Percentiles rank a stretch among this genome's conserved stretches.
phyloP scores from a whole-genome alignment of 2,797 vertebrate species.

The Myripristis murdjan region DNA sequence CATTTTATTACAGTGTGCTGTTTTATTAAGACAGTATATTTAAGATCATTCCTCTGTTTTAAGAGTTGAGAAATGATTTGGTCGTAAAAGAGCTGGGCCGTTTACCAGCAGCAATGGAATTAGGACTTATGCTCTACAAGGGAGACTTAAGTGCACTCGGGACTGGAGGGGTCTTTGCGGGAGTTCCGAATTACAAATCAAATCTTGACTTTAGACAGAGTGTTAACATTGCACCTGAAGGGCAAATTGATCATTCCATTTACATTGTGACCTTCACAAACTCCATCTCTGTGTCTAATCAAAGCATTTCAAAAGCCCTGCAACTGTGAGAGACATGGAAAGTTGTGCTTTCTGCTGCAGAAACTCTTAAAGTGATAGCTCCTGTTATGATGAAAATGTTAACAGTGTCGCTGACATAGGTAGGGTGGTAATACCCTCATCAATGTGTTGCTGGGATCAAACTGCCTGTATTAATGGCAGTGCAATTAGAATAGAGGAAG shows the following conservation, averaged over 20 bases:
- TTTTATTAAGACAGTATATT: constrained; percentile 48
- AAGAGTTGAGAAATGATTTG: constrained; percentile 30
- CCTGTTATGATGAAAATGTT: constrained; percentile 28
- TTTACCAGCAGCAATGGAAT: constrained; percentile 46
- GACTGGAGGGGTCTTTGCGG: neutral
- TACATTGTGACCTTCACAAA: constrained; percentile 22
- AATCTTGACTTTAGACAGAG: constrained; percentile 24
- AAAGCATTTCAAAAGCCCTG: constrained; percentile 31
- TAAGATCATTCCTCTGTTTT: constrained; percentile 43
- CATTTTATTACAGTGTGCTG: constrained; percentile 18
- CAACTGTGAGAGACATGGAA: constrained; percentile 18
- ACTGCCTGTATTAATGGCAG: constrained; percentile 33
- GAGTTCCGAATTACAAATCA: constrained; percentile 9
- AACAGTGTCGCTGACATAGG: neutral
- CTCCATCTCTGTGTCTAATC: constrained; percentile 34
- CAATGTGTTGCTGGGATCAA: constrained; percentile 19
- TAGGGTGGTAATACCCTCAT: constrained; percentile 15
- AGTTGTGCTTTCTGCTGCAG: neutral
- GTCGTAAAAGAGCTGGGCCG: constrained; percentile 49
- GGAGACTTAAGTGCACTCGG: constrained; percentile 16
- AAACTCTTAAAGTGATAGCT: constrained; percentile 37
- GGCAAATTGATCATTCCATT: constrained; percentile 21
- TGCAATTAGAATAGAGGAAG: constrained; percentile 32
- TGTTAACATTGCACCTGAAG: constrained; percentile 2
- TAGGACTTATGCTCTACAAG: constrained; percentile 24